These are phyloP conservation scores for Cynocephalus volans DNA, from an alignment of 2,113 vertebrate species.

Conservation along the genomic window DNA sequence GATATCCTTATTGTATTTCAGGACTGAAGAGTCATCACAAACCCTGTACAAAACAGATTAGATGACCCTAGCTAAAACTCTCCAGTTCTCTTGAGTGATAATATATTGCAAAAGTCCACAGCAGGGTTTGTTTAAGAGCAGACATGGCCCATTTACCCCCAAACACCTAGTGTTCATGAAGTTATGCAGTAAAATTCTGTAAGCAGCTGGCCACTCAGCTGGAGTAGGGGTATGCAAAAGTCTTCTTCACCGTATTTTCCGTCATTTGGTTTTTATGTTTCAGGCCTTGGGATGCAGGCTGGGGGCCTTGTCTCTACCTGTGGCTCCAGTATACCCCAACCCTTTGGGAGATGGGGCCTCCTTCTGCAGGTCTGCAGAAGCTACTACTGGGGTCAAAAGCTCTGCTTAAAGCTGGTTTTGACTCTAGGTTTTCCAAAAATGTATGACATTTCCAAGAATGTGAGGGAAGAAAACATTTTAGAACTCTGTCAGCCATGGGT, in stretches of 20 bases:
- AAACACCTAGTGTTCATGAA: background rate
- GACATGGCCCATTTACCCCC: background rate
- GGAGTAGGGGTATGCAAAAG: background rate
- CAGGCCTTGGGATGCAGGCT: background rate
- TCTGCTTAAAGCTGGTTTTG: conserved; percentile 1
- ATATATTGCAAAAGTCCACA: background rate
- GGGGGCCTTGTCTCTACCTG: background rate
- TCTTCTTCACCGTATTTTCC: background rate
- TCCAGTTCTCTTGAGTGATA: background rate
- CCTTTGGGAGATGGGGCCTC: background rate
- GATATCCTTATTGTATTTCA: background rate
- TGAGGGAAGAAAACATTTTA: background rate
- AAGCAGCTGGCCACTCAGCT: background rate
- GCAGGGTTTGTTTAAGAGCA: conserved; percentile 14
- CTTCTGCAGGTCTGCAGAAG: background rate
- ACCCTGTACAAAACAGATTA: background rate
- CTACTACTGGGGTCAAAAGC: background rate
- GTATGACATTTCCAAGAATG: conserved; percentile 27
- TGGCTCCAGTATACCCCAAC: background rate
- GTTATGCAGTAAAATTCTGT: background rate
- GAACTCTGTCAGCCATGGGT: background rate
- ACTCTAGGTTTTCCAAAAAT: conserved; percentile 41
- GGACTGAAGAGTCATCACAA: background rate
- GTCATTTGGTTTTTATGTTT: background rate
- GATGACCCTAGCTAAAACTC: background rate